A percentile compares a stretch with the other conserved stretches of the same genome.
These are phyloP conservation scores for Pristionchus mayeri DNA, from an alignment of 2,888 invertebrate genomes.

Conservation along the genomic window DNA sequence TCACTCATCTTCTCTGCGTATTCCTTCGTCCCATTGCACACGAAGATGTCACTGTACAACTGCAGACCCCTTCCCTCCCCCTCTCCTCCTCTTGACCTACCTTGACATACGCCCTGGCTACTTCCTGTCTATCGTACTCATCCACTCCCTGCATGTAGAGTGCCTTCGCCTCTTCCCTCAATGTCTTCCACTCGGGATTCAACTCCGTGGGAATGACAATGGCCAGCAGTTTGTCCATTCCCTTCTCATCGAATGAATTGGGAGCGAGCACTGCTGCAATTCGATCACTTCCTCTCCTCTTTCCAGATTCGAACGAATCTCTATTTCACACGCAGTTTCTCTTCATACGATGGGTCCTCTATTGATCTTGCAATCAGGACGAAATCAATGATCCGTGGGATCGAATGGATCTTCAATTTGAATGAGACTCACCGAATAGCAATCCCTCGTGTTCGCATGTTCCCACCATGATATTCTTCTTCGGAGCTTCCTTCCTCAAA, in stretches of 20 bases:
- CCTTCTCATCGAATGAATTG: constrained; percentile 62
- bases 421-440: constrained; percentile 41
- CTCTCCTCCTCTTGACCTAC: constrained; percentile 50
- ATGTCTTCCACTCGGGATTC: constrained; percentile 56
- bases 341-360: not conserved
- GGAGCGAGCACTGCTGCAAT: constrained; percentile 63
- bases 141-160: constrained; percentile 66
- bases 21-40: constrained; percentile 63
- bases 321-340: constrained; percentile 19
- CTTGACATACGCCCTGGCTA: constrained; percentile 67
- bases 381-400: constrained; percentile 10
- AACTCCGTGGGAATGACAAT: constrained; percentile 67
- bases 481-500: constrained; percentile 61
- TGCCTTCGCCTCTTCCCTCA: constrained; percentile 64
- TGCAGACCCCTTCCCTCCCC: constrained; percentile 51
- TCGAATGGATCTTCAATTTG: not conserved
- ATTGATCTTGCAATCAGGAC: not conserved
- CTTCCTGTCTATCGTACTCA: constrained; percentile 58
- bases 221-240: constrained; percentile 66
- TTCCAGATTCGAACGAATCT: not conserved
- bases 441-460: constrained; percentile 64
- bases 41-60: constrained; percentile 67
- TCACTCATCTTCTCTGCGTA: constrained; percentile 64
- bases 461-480: constrained; percentile 65
- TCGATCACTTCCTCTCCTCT: not conserved